A percentile compares a stretch with the other conserved stretches of the same genome.
Conservation (phyloP, 2,797 vertebrate genomes). For the Miichthys miiuy region DNA sequence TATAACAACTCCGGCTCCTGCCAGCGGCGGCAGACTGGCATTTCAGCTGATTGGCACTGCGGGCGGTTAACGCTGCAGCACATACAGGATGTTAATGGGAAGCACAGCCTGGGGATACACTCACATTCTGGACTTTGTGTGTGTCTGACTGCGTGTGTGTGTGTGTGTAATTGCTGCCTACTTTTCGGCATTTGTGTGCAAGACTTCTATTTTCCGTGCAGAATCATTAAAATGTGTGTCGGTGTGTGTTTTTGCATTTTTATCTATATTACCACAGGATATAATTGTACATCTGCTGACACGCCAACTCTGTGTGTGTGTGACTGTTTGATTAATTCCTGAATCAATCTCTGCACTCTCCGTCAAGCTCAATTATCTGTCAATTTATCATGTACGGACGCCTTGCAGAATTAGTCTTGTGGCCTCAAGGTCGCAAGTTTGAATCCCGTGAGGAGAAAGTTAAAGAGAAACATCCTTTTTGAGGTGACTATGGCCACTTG, state of each 20-base stretch:
- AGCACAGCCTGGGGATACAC: constrained; percentile 49
- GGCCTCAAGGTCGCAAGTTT: constrained; percentile 6
- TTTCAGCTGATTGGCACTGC: constrained; percentile 70
- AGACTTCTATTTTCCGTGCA: constrained; percentile 27
- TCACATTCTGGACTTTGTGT: constrained; percentile 22
- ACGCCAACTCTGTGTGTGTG: constrained; percentile 6
- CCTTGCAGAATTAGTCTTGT: neutral
- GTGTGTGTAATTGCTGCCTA: constrained; percentile 21
- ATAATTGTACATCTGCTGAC: constrained; percentile 27
- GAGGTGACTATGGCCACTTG: neutral
- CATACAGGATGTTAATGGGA: constrained; percentile 63
- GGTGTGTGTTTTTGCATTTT: constrained; percentile 17
- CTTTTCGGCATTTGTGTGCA: constrained; percentile 14
- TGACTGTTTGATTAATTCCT: constrained; percentile 36
- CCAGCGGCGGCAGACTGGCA: constrained; percentile 56
- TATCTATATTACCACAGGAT: constrained; percentile 35
- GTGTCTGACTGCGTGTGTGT: constrained; percentile 24
- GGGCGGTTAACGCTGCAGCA: constrained; percentile 45
- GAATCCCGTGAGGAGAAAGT: constrained; percentile 8
- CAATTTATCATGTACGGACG: neutral
- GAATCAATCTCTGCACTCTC: constrained; percentile 27
- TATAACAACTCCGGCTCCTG: constrained; percentile 17
- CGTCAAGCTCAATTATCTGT: constrained; percentile 29
- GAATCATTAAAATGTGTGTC: constrained; percentile 42
- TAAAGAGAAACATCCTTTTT: constrained; percentile 1